Evolutionary conservation across 1,140 invertebrate species (phyloP).

Genomic region (Eumaeus atala): DNA sequence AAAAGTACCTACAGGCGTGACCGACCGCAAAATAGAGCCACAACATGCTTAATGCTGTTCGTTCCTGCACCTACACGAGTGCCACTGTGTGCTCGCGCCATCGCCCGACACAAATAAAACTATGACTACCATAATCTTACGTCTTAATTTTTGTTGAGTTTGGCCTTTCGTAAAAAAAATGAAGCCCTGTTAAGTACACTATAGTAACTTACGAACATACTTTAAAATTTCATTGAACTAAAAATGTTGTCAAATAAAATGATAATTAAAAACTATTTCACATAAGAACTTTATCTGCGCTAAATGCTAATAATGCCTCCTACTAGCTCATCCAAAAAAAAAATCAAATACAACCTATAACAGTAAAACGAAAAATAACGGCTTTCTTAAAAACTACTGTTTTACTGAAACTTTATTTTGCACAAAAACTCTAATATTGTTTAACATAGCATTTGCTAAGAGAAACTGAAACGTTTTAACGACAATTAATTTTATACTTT

Average conservation of each 20-base stretch:
- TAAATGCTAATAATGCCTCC: slow-evolving; percentile 8
- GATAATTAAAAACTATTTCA: not conserved
- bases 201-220: not conserved
- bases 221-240: not conserved
- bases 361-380: too few species aligned
- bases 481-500: too few species aligned
- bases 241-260: slow-evolving; percentile 5
- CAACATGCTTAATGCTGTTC: too few species aligned
- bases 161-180: slow-evolving; percentile 1
- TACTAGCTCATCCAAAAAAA: slow-evolving; percentile 5
- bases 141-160: not conserved
- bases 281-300: not conserved
- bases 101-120: not conserved
- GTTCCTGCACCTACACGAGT: too few species aligned
- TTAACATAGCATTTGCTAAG: too few species aligned
- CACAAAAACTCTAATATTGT: too few species aligned
- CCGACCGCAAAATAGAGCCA: too few species aligned
- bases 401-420: too few species aligned
- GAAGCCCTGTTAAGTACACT: slow-evolving; percentile 8
- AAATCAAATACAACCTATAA: too few species aligned
- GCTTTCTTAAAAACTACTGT: too few species aligned
- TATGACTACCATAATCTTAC: slow-evolving; percentile 3
- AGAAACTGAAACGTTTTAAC: too few species aligned
- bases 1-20: too few species aligned
- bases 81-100: not conserved